These are phyloP conservation scores for Ecliptopera silaceata DNA, from an alignment of 2,888 invertebrate genomes.

Conservation along the genomic window DNA sequence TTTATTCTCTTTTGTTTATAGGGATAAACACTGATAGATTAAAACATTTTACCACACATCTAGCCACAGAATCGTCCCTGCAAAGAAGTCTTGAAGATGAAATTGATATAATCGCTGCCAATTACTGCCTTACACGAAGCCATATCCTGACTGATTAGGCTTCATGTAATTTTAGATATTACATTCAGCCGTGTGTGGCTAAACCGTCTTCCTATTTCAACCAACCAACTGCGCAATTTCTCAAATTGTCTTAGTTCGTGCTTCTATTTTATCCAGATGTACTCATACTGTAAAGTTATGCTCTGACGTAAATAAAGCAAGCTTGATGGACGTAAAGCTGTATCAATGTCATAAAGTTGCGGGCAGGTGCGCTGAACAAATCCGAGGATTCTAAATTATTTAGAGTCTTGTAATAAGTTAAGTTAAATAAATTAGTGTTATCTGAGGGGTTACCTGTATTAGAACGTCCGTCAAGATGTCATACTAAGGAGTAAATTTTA, in stretches of 20 bases:
- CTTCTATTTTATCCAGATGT: not conserved
- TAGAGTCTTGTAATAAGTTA: constrained; percentile 15
- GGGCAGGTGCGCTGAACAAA: constrained; percentile 27
- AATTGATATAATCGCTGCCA: no score
- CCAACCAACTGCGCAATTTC: no score
- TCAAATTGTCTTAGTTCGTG: no score
- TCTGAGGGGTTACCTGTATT: not conserved
- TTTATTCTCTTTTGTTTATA: constrained; percentile 51
- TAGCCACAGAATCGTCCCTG: not conserved
- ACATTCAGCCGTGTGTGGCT: no score
- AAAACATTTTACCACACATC: constrained; percentile 27
- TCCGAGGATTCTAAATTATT: constrained; percentile 16
- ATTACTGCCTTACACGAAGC: no score
- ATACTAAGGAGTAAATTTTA: no score
- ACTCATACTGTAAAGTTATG: not conserved
- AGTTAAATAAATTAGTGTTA: not conserved
- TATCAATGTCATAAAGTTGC: constrained; percentile 29
- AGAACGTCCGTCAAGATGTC: not conserved
- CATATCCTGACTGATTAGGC: no score
- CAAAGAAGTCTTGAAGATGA: no score
- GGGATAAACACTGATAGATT: constrained; percentile 47
- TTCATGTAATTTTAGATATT: no score
- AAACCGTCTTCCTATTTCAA: no score
- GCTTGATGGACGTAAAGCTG: constrained; percentile 25
- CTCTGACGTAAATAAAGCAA: constrained; percentile 27